These are phyloP conservation scores for Agrotis exclamationis DNA, from an alignment of 2,888 invertebrate species.

Conservation along the genomic window DNA sequence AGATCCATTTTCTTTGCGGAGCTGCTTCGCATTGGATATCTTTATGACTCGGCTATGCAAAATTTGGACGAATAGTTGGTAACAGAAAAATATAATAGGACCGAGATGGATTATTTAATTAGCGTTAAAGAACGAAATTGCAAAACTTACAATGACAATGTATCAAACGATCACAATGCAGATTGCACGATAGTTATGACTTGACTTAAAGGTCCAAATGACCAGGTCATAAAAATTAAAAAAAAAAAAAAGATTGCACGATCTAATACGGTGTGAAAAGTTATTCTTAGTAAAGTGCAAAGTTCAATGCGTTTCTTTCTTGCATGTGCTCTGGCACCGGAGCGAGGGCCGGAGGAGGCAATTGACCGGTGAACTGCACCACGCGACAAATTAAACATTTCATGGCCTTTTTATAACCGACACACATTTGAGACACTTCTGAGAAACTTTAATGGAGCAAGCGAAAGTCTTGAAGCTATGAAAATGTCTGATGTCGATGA, in stretches of 20 bases:
- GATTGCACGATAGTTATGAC: conserved; percentile 31
- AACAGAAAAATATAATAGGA: too few species aligned
- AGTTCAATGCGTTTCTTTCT: conserved; percentile 61
- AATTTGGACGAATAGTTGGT: too few species aligned
- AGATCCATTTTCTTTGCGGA: too few species aligned
- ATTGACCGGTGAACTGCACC: conserved; percentile 63
- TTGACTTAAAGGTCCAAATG: too few species aligned
- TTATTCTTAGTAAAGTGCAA: conserved; percentile 50
- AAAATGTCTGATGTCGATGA: conserved; percentile 13
- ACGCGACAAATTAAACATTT: conserved; percentile 29
- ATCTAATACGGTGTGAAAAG: conserved; percentile 18
- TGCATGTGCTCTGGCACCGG: conserved; percentile 28
- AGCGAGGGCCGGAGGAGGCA: conserved; percentile 63
- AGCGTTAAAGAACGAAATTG: too few species aligned
- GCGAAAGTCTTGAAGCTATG: background rate
- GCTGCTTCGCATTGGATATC: too few species aligned
- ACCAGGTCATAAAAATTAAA: too few species aligned
- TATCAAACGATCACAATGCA: background rate
- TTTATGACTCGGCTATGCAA: too few species aligned
- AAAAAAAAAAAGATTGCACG: too few species aligned
- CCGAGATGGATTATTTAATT: too few species aligned
- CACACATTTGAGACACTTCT: conserved; percentile 40
- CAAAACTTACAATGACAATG: background rate
- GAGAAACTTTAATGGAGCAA: conserved; percentile 19
- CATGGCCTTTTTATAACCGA: conserved; percentile 36